Percentiles rank a stretch among this genome's conserved stretches.
phyloP scores from a whole-genome alignment of 2,888 invertebrate species.

The Plagodis pulveraria region DNA sequence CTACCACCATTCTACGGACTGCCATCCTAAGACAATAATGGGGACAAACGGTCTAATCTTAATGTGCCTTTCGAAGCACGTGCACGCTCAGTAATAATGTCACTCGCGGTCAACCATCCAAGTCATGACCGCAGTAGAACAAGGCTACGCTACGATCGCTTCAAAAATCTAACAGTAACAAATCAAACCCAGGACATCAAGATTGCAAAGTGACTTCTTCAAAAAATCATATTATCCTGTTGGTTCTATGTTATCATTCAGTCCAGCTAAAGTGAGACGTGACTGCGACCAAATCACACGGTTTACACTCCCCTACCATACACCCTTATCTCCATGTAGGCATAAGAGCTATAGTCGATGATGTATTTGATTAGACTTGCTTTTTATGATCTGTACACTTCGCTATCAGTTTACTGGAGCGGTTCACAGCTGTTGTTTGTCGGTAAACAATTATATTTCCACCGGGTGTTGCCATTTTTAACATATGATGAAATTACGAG shows the following conservation, averaged over 20 bases:
- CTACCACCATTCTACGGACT: no score
- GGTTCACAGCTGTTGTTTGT: slow-evolving; percentile 15
- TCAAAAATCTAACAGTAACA: no score
- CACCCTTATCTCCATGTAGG: slow-evolving; percentile 8
- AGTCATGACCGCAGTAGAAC: no score
- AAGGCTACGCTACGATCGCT: no score
- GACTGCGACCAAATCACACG: neutral
- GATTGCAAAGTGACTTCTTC: no score
- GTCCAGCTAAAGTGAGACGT: slow-evolving; percentile 1
- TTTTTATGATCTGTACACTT: slow-evolving; percentile 16
- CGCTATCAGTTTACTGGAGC: slow-evolving; percentile 12
- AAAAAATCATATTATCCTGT: neutral
- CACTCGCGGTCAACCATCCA: no score
- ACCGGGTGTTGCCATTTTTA: slow-evolving; percentile 30
- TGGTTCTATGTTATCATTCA: neutral
- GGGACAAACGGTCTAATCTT: no score
- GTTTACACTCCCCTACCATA: slow-evolving; percentile 1
- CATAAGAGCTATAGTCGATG: neutral
- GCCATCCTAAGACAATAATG: no score
- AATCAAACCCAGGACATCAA: no score
- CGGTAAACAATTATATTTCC: slow-evolving; percentile 42
- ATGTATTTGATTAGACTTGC: slow-evolving; percentile 15
- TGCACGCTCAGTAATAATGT: no score
- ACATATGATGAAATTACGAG: slow-evolving; percentile 16
- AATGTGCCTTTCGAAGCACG: no score